Conservation (phyloP, 1,140 invertebrate genomes). For the Diuraphis noxia region DNA sequence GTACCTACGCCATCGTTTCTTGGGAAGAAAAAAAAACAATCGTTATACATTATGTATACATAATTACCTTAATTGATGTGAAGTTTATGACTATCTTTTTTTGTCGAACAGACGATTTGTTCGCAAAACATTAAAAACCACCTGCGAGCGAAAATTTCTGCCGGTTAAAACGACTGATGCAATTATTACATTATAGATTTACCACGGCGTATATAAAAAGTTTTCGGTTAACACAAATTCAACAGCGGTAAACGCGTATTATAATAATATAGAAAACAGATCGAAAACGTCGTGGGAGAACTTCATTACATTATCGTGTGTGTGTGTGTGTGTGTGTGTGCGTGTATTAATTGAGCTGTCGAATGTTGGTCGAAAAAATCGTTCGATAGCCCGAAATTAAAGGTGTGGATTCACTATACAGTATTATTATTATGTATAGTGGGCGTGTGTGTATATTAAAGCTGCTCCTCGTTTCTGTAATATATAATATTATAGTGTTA, state of each 20-base stretch:
- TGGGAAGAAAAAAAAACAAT: neutral
- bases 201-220: neutral
- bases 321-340: neutral
- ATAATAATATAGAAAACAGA: neutral
- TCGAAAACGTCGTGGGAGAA: neutral
- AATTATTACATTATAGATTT: neutral
- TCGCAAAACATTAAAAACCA: neutral
- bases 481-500: too few relatives aligned
- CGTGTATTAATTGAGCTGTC: slow-evolving; percentile 24
- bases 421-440: neutral
- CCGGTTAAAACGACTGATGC: neutral
- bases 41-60: neutral
- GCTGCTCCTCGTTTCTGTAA: neutral
- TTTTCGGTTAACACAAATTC: neutral
- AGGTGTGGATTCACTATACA: neutral
- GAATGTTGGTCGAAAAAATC: neutral
- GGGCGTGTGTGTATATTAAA: neutral
- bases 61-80: too few relatives aligned
- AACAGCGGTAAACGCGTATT: too few relatives aligned
- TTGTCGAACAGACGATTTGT: neutral
- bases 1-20: too few relatives aligned
- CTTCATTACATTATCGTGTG: neutral
- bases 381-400: neutral
- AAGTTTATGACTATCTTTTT: neutral
- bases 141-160: neutral